Evolutionary conservation across 2,888 invertebrate genomes (phyloP), one percentile per base, ranked within the genome.

Genomic region (Athrips mouffetella): DNA sequence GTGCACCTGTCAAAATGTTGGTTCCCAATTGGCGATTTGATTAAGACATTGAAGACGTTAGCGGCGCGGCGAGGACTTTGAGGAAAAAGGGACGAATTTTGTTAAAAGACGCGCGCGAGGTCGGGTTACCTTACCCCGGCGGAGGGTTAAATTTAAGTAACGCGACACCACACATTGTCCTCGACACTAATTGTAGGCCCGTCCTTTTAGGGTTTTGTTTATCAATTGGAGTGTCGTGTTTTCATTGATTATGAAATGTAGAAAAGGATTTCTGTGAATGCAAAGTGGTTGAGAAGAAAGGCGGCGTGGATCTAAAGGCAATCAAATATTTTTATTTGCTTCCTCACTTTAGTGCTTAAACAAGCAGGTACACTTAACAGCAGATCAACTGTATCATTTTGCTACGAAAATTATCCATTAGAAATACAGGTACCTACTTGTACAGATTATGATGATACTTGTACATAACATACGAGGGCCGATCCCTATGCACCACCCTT

Each of bases 1-100:
- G 29, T 11, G 23, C 51, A 50, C 51, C 62, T 64, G 65, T 69
- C 59, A 60, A 50, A 63, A 67, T 61, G 61, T 61, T 63, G 57
- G 59, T 55, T 47, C 47, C 41, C 44, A 48, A 53, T 37, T 35
- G 55, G 44, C 44, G 42, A 53, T 52, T 57, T 49, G 45, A 55
- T 60, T 55, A 56, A 58, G 53, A 47, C 53, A 57, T 45, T 50
- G 33, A 39, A 31, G 13, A 15, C n/a, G 21, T 31, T 41, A 30
- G 30, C 20, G 13, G 47, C 47, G 47, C 54, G 44, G 45, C 50
- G 48, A 40, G 47, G 53, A 52, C 58, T 61, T 60, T 61, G 53
- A 53, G 45, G 58, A 59, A 57, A 59, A 57, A 52, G 42, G 48
- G 50, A 50, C 47, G 45, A 29, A 54, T 47, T 42, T 50, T 40